Conservation (phyloP, 2,113 vertebrate genomes). For the Puntigrus tetrazona region DNA sequence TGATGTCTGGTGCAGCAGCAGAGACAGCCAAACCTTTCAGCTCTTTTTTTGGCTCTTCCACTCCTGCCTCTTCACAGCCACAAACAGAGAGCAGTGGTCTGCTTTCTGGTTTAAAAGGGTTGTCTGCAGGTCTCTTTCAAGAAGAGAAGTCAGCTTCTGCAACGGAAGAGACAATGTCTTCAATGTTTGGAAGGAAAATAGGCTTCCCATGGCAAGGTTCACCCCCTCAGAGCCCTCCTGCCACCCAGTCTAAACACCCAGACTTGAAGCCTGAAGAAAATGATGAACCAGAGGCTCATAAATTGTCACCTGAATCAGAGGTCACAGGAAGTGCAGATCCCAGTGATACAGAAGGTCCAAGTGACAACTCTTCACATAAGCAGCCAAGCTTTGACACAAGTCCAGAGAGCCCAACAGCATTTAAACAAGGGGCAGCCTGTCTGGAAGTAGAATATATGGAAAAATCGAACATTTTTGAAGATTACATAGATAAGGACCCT, state of each 20-base stretch:
- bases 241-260: constrained; percentile 57
- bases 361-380: constrained; percentile 60
- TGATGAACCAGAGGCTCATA: constrained; percentile 57
- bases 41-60: constrained; percentile 80
- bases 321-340: constrained; percentile 68
- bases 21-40: constrained; percentile 78
- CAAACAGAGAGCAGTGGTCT: constrained; percentile 73
- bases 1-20: constrained; percentile 75
- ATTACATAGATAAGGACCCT: constrained; percentile 48
- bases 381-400: constrained; percentile 61
- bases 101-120: constrained; percentile 82
- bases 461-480: constrained; percentile 55
- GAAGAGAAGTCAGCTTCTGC: constrained; percentile 69
- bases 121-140: constrained; percentile 85
- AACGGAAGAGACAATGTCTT: constrained; percentile 66
- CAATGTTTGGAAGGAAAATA: constrained; percentile 83
- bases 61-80: constrained; percentile 61
- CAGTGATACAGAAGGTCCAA: constrained; percentile 68
- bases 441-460: constrained; percentile 57
- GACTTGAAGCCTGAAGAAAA: constrained; percentile 45
- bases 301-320: constrained; percentile 63
- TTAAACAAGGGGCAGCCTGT: constrained; percentile 55
- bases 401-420: constrained; percentile 56
- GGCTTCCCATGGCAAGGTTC: constrained; percentile 78
- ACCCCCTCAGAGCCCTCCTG: constrained; percentile 60